Evolutionary conservation across 2,888 invertebrate genomes (phyloP), one percentile per base, ranked within the genome.

Genomic region (Cryptocephalus moraei): DNA sequence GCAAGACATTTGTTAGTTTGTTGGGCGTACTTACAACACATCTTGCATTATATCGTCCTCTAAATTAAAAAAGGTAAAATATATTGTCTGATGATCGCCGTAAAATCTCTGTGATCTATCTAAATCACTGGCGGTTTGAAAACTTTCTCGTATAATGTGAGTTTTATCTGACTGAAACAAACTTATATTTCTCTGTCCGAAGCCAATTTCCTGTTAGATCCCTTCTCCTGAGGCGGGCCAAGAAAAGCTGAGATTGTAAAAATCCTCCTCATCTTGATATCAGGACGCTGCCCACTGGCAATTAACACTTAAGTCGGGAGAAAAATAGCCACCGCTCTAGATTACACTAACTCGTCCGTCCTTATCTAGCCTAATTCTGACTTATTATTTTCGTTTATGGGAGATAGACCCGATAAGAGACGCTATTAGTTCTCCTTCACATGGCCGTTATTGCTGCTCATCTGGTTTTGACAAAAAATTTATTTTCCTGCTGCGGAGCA

Each of bases 191-290:
- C 58, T 59, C 61, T 57, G 59, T 58, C 58, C 54, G 54, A 52
- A 59, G 60, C 61, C 61, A 61, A 61, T 61, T 61, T 60, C 60
- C 61, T 22, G 22, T 22, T 22, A 22, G 22, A 22, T 22, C 22
- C 22, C 22, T 6, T 22, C 22, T 22, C 22, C 57, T 59, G 59
- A 62, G 61, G 57, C 59, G 58, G 59, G 57, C 57, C 52, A 43
- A 45, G 58, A 46, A 55, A 55, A 56, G 59, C 57, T 50, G 52
- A 61, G 64, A 64, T 60, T 62, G 60, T 58, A 62, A 62, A 62
- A 62, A 63, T 54, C 59, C 56, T 49, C 53, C 49, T 54, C 53
- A 61, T 62, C 62, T 59, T 60, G 64, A 64, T 64, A 63, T 48
- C 49, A 57, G 55, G 57, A 42, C 49, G 52, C 53, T 52, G 57